Percentiles rank a stretch among this genome's conserved stretches.
Conservation (phyloP, 2,797 vertebrate genomes). For the Phoeniculus purpureus region DNA sequence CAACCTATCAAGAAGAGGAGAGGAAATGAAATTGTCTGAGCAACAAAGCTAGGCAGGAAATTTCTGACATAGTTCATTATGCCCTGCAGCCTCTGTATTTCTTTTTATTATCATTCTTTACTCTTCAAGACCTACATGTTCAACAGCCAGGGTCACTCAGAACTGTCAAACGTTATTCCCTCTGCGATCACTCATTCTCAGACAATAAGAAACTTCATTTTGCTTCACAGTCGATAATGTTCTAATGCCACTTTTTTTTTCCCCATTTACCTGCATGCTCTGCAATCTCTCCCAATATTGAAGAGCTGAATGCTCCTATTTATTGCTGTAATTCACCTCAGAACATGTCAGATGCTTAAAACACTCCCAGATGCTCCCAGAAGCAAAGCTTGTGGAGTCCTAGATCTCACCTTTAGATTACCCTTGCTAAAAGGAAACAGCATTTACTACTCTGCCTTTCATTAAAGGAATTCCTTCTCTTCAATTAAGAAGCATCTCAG, state of each 20-base stretch:
- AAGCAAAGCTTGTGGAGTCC: neutral
- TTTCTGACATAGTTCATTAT: constrained; percentile 57
- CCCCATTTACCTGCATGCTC: neutral
- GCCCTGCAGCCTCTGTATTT: constrained; percentile 54
- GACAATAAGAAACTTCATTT: constrained; percentile 56
- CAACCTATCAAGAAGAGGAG: neutral
- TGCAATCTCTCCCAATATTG: neutral
- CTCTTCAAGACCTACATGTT: constrained; percentile 30
- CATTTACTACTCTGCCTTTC: neutral
- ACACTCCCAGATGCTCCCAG: neutral
- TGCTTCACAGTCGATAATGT: constrained; percentile 51
- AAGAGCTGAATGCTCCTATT: constrained; percentile 12
- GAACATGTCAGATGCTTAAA: constrained; percentile 22
- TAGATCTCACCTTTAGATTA: constrained; percentile 33
- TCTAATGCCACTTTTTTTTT: constrained; percentile 44
- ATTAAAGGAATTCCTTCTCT: constrained; percentile 27
- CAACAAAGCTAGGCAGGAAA: constrained; percentile 43
- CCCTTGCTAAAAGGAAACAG: constrained; percentile 20
- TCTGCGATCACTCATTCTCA: neutral
- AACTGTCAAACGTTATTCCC: constrained; percentile 45
- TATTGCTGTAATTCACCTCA: constrained; percentile 28
- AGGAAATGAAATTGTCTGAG: constrained; percentile 30
- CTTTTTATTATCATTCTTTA: constrained; percentile 62
- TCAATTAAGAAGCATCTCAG: neutral
- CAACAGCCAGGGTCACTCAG: constrained; percentile 40